Evolutionary conservation across 2,113 vertebrate genomes (phyloP), one percentile per base, ranked within the genome.

Genomic region (Leptosomus discolor): DNA sequence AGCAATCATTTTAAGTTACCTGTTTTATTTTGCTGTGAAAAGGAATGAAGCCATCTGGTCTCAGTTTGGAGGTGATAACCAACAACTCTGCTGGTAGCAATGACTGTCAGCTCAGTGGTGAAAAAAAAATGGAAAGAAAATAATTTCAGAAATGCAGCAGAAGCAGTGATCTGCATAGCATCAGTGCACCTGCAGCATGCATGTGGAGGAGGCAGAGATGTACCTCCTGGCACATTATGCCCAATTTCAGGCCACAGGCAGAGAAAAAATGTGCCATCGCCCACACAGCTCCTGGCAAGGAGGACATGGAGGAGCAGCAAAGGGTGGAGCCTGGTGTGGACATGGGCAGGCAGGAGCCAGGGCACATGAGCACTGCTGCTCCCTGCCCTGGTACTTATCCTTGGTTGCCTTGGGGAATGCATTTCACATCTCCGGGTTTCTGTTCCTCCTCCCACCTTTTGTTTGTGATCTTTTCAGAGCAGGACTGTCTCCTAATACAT

Each of bases 381-480:
- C 39, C 50, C 41, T 68, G 64, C n/a, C 15, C 43, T 51, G 37
- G 23, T 46, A 30, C 84, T 81, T 63, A 39, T 56, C 36, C 22
- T 51, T 46, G 53, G 60, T 46, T 91, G 63, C 73, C 27, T 50
- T 10, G 43, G 30, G 39, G 64, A 90, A 78, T 20, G 21, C 34
- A 51, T 76, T 96, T 89, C 68, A 77, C 26, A 50, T 86, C 64
- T 81, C 27, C 3, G 5, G 8, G 15, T 61, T 58, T 90, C 54
- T 92, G 13, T 63, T 94, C 46, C 68, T 86, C 58, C 78, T 77
- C 68, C n/a, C 54, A 86, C 43, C 61, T 85, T 85, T 88, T 79
- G 78, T 85, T 88, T 90, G 88, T 85, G 82, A 88, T 88, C 71
- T 88, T 83, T 85, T 91, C 54, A 78, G 73, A 89, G 86, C 46